Evolutionary conservation across 2,888 invertebrate genomes (phyloP), one percentile per base, ranked within the genome.

Genomic region (Sthenelais limicola): DNA sequence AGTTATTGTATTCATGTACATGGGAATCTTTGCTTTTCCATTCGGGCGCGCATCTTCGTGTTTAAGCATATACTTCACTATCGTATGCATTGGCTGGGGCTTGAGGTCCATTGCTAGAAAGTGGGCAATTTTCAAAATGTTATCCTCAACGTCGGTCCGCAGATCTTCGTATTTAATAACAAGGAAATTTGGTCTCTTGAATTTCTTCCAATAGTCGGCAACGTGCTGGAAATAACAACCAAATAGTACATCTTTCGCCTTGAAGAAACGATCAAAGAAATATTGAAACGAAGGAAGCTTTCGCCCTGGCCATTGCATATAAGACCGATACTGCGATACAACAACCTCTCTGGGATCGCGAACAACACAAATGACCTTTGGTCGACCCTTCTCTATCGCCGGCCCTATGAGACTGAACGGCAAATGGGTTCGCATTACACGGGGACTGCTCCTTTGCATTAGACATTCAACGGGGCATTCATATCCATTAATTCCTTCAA

Each of bases 221-320:
- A 58, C 9, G 21, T 58, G 58, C n/a, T 62, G 38, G 18, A 62
- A 3, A 24, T 62, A 43, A 21, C 15, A 9, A 1, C 62, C 62
- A 18, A 62, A 62, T 24, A 62, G 33, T 26, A 38, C 5, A 7
- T 43, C 38, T 9, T 24, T 26, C 3, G 62, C 9, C 35, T 38
- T 35, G 24, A 62, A 24, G 24, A 62, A 62, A 15, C 21, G 35
- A 24, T 62, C 62, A 21, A 62, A 62, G 62, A 62, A 62, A 43
- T 62, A 62, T 1, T 21, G 2, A 43, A 62, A 62, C 12, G 62
- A 62, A 7, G 62, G 62, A 1, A 62, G 38, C 4, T 62, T 26
- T 15, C 62, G 33, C 2, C 62, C 62, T 1, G 62, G 62, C 62
- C 62, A 62, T 12, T 21, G 35, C 15, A 35, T 35, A 43, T 62